These are phyloP conservation scores for Drosophila subobscura DNA, from an alignment of 1,140 invertebrate genomes.

Conservation along the genomic window DNA sequence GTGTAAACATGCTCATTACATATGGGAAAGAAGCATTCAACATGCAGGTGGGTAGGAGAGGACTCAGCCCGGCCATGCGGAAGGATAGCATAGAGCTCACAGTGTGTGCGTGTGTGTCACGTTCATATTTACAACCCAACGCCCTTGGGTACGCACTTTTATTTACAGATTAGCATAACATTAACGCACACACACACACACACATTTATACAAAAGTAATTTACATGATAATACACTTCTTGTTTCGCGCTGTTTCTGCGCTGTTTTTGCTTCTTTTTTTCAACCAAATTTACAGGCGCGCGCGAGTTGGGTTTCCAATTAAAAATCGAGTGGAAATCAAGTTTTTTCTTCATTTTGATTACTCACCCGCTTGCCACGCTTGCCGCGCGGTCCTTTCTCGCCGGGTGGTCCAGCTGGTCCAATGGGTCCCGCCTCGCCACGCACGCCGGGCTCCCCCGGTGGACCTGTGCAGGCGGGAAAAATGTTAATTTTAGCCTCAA, in stretches of 20 bases:
- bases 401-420: conserved; percentile 90
- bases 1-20: conserved; percentile 63
- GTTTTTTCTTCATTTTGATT: conserved; percentile 33
- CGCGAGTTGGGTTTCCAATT: conserved; percentile 60
- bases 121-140: conserved; percentile 58
- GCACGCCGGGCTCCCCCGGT: conserved; percentile 90
- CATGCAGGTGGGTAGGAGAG: conserved; percentile 47
- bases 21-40: conserved; percentile 41
- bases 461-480: conserved; percentile 84
- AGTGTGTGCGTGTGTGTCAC: conserved; percentile 7
- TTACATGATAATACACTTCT: conserved; percentile 75
- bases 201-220: conserved; percentile 69
- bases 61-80: conserved; percentile 33
- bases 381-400: conserved; percentile 88
- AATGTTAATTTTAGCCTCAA: conserved; percentile 63
- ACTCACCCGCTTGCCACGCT: conserved; percentile 90
- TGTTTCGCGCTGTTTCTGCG: conserved; percentile 4
- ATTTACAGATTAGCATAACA: conserved; percentile 79
- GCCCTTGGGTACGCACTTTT: conserved; percentile 36
- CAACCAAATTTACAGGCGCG: conserved; percentile 54
- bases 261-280: conserved; percentile 11
- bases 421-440: conserved; percentile 93
- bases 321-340: conserved; percentile 75
- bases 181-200: conserved; percentile 58
- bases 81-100: conserved; percentile 43